phyloP scores from a whole-genome alignment of 1,140 invertebrate species.

The Bombus cullumanus region DNA sequence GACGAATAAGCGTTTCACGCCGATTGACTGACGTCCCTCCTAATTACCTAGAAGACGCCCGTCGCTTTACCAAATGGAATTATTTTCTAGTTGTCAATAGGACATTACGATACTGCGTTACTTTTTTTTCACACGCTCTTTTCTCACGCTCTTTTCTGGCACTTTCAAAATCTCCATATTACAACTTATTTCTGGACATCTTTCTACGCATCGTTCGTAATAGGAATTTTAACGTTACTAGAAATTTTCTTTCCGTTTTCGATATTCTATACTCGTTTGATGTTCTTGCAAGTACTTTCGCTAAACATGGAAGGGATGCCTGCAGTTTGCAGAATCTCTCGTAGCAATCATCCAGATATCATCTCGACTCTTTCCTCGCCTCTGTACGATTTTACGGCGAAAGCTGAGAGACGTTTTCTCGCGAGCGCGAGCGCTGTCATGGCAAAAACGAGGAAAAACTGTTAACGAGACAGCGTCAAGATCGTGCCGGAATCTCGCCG shows the following conservation, averaged over 20 bases:
- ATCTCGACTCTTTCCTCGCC: too few relatives aligned
- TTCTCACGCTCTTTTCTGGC: constrained; percentile 48
- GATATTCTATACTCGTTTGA: too few relatives aligned
- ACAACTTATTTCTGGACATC: background rate
- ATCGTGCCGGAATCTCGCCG: background rate
- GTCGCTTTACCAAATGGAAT: constrained; percentile 57
- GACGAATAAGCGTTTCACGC: constrained; percentile 27
- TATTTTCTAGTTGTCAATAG: constrained; percentile 24
- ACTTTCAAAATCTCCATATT: constrained; percentile 37
- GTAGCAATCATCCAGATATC: too few relatives aligned
- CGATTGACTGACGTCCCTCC: constrained; percentile 61
- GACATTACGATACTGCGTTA: constrained; percentile 5
- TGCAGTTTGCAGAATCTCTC: too few relatives aligned
- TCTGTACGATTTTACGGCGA: too few relatives aligned
- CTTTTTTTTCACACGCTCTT: background rate
- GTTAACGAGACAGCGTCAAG: background rate
- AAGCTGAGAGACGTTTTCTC: too few relatives aligned
- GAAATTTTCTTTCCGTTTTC: too few relatives aligned
- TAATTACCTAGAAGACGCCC: constrained; percentile 56
- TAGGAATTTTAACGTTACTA: too few relatives aligned
- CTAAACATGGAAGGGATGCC: too few relatives aligned
- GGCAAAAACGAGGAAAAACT: background rate
- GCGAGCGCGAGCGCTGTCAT: too few relatives aligned
- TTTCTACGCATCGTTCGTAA: background rate
- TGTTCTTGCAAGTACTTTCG: too few relatives aligned